Evolutionary conservation across 2,113 vertebrate species (phyloP).

Genomic region (Macroglossus sobrinus): DNA sequence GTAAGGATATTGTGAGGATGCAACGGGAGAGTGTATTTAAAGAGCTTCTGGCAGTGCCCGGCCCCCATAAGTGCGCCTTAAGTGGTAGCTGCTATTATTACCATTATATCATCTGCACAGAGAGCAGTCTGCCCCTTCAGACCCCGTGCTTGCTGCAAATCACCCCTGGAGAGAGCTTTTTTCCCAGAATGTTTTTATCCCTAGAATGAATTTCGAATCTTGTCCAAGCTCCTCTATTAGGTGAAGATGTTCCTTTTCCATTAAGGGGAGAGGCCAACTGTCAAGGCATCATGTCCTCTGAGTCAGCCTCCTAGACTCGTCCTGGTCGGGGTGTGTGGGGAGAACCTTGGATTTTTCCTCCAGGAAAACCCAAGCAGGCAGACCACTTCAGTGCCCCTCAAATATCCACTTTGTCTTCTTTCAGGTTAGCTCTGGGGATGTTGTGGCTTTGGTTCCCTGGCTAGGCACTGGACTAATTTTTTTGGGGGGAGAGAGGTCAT

Average conservation of each 20-base stretch:
- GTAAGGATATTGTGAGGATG: neutral
- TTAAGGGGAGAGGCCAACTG: neutral
- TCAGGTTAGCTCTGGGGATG: neutral
- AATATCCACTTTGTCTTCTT: neutral
- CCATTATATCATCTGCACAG: neutral
- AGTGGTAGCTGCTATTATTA: neutral
- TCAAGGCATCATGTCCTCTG: neutral
- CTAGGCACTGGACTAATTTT: neutral
- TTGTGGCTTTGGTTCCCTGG: neutral
- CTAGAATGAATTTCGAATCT: constrained; percentile 6
- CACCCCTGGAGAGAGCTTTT: neutral
- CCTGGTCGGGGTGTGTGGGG: neutral
- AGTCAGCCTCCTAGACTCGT: neutral
- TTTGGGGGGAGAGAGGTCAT: neutral
- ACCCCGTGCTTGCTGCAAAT: neutral
- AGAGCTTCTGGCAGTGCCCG: neutral
- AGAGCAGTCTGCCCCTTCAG: neutral
- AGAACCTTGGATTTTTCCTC: neutral
- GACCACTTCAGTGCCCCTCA: neutral
- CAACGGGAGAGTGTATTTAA: neutral
- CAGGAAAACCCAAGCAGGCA: neutral
- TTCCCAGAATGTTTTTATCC: neutral
- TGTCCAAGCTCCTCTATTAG: neutral
- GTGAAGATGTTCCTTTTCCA: neutral
- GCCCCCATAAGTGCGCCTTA: fast-evolving